phyloP scores from a whole-genome alignment of 2,888 invertebrate species.

The Andrena fulva region DNA sequence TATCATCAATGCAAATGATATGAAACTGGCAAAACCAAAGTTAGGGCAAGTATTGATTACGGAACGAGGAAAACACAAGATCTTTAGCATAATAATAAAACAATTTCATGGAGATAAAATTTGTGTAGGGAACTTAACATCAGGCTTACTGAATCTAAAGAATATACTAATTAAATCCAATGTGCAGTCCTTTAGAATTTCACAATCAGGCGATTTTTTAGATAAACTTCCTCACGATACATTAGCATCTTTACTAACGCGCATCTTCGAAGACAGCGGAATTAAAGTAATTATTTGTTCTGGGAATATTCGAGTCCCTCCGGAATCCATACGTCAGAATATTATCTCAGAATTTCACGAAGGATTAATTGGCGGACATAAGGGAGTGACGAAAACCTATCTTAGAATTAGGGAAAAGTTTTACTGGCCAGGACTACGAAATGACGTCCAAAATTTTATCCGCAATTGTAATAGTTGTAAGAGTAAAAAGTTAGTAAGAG shows the following conservation, averaged over 20 bases:
- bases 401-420: background rate
- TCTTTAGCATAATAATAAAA: background rate
- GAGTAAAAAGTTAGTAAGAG: background rate
- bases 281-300: too few species aligned
- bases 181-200: background rate
- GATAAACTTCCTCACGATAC: background rate
- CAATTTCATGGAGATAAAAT: background rate
- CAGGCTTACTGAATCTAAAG: background rate
- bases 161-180: background rate
- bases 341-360: too few species aligned
- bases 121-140: background rate
- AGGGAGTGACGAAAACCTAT: background rate
- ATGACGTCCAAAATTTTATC: background rate
- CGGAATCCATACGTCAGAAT: too few species aligned
- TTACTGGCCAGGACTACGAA: background rate
- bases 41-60: background rate
- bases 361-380: too few species aligned
- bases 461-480: background rate
- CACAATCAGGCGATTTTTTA: background rate
- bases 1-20: background rate
- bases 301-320: too few species aligned
- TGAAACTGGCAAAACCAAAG: slow-evolving; percentile 1
- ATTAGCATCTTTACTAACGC: background rate
- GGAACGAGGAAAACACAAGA: background rate
- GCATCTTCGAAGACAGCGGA: background rate